Percentiles rank a stretch among this genome's conserved stretches.
Evolutionary conservation across 2,113 vertebrate genomes (phyloP).

Genomic region (Anoplopoma fimbria): DNA sequence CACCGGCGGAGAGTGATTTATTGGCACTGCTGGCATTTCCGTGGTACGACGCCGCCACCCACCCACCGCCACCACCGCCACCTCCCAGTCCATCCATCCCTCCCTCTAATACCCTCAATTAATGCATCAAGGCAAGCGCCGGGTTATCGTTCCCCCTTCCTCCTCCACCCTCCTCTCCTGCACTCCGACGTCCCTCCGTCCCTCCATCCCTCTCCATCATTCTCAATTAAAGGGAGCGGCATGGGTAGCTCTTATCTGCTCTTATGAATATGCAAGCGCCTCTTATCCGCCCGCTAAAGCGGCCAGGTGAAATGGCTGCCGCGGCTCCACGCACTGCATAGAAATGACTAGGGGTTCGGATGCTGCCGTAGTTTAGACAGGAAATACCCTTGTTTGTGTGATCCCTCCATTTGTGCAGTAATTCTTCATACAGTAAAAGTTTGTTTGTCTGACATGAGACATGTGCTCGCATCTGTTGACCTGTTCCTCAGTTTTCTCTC

Average conservation of each 20-base stretch:
- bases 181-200: slow-evolving; percentile 67
- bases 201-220: slow-evolving; percentile 80
- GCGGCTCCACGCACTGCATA: slow-evolving; percentile 44
- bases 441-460: neutral
- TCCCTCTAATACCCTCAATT: slow-evolving; percentile 80
- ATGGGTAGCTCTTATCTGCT: slow-evolving; percentile 80
- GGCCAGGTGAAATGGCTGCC: slow-evolving; percentile 67
- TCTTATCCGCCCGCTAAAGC: slow-evolving; percentile 68
- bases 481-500: neutral
- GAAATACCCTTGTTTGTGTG: slow-evolving; percentile 34
- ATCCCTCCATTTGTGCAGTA: neutral
- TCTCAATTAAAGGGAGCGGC: slow-evolving; percentile 82
- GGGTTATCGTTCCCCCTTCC: slow-evolving; percentile 74
- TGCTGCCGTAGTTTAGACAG: slow-evolving; percentile 10
- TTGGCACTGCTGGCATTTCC: slow-evolving; percentile 78
- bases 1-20: slow-evolving; percentile 71
- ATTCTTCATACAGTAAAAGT: neutral
- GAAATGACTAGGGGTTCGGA: slow-evolving; percentile 42
- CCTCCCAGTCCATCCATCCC: slow-evolving; percentile 66
- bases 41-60: slow-evolving; percentile 57
- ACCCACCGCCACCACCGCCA: slow-evolving; percentile 42
- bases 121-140: slow-evolving; percentile 79
- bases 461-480: neutral
- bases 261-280: slow-evolving; percentile 82
- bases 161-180: slow-evolving; percentile 53